Conservation (phyloP, 2,888 invertebrate genomes). For the Drosophila emarginata region DNA sequence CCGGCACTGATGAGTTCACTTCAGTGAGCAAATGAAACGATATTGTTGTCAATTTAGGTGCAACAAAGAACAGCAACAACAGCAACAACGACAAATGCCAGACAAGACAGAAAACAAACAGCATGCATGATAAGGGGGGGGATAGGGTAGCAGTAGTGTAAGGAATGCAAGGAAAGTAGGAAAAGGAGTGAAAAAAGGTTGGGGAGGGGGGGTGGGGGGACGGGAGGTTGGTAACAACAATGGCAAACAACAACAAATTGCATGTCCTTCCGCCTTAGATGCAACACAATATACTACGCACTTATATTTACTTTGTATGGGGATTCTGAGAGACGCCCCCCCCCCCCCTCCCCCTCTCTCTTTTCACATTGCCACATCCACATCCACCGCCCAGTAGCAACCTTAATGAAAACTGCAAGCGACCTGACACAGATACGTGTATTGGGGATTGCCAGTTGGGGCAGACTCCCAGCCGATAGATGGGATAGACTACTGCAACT, state of each 20-base stretch:
- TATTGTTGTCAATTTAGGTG: conserved; percentile 77
- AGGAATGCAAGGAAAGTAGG: conserved; percentile 20
- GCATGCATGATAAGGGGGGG: conserved; percentile 56
- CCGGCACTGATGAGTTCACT: conserved; percentile 73
- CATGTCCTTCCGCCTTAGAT: conserved; percentile 75
- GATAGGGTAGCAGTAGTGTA: background rate
- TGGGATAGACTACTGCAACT: conserved; percentile 16
- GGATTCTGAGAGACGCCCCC: conserved; percentile 21
- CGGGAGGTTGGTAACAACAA: too few relatives aligned
- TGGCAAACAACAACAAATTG: conserved; percentile 73
- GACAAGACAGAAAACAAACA: conserved; percentile 71
- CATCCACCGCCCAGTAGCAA: conserved; percentile 40
- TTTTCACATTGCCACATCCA: background rate
- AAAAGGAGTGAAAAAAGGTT: background rate
- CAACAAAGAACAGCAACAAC: conserved; percentile 58
- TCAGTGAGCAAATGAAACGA: conserved; percentile 76
- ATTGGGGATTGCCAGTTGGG: conserved; percentile 15
- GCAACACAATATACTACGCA: conserved; percentile 68
- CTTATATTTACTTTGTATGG: conserved; percentile 68
- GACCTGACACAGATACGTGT: conserved; percentile 51
- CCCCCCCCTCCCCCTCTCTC: too few relatives aligned
- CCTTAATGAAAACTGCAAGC: conserved; percentile 69
- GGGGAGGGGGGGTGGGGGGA: too few relatives aligned
- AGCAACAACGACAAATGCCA: conserved; percentile 45
- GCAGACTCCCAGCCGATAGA: background rate